Percentiles rank a stretch among this genome's conserved stretches.
phyloP scores from a whole-genome alignment of 1,140 invertebrate species.

The Musca vetustissima region DNA sequence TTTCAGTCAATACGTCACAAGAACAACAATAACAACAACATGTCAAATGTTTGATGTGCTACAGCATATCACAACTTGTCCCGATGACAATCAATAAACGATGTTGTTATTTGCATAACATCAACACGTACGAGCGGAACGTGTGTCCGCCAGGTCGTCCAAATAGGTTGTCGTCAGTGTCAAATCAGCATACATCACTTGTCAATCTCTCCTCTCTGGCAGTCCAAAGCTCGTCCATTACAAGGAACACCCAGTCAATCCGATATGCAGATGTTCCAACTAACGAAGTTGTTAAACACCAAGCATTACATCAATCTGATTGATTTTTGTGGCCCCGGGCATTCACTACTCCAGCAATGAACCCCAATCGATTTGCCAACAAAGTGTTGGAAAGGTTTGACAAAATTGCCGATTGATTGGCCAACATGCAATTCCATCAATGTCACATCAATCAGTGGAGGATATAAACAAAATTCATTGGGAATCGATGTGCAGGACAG shows the following conservation, averaged over 20 bases:
- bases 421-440: slow-evolving; percentile 11
- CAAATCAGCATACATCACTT: slow-evolving; percentile 22
- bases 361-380: no score
- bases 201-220: neutral
- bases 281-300: neutral
- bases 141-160: no score
- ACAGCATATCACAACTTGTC: neutral
- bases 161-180: slow-evolving; percentile 4
- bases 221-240: no score
- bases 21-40: neutral
- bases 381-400: slow-evolving; percentile 19
- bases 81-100: slow-evolving; percentile 21
- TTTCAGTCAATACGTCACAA: no score
- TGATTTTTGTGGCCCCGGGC: neutral
- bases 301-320: slow-evolving; percentile 4
- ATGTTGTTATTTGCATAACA: slow-evolving; percentile 20
- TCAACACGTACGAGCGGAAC: neutral
- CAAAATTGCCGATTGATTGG: slow-evolving; percentile 21
- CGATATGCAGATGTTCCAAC: neutral
- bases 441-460: neutral
- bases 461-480: slow-evolving; percentile 3
- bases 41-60: slow-evolving; percentile 4
- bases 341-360: neutral
- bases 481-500: neutral
- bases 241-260: neutral